These are phyloP conservation scores for Polyommatus icarus DNA, from an alignment of 2,888 invertebrate genomes.

Conservation along the genomic window DNA sequence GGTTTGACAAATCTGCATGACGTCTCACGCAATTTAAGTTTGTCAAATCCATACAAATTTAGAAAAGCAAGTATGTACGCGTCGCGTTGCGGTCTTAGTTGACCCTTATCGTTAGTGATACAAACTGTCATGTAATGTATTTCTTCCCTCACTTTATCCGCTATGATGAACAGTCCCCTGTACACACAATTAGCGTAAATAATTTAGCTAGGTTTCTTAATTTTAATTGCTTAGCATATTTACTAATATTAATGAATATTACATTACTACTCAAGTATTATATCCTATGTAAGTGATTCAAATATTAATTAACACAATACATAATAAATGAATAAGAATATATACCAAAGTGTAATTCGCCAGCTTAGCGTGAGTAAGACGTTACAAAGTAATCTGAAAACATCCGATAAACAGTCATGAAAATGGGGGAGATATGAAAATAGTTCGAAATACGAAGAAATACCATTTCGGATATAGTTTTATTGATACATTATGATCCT, in stretches of 20 bases:
- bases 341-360: neutral
- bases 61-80: no score
- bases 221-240: neutral
- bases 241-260: neutral
- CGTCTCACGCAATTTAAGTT: no score
- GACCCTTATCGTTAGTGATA: no score
- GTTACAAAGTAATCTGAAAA: slow-evolving; percentile 2
- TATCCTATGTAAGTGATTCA: neutral
- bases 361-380: neutral
- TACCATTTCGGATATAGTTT: neutral
- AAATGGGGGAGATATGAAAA: neutral
- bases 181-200: neutral
- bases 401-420: neutral
- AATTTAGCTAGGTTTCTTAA: neutral
- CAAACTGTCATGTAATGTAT: no score
- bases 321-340: neutral
- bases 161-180: no score
- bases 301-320: no score
- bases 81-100: no score
- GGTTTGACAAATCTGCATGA: no score
- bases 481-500: neutral
- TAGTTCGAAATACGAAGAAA: neutral
- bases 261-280: neutral
- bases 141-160: no score
- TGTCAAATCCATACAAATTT: no score